phyloP scores from a whole-genome alignment of 1,140 invertebrate species.

The Psix sp. region DNA sequence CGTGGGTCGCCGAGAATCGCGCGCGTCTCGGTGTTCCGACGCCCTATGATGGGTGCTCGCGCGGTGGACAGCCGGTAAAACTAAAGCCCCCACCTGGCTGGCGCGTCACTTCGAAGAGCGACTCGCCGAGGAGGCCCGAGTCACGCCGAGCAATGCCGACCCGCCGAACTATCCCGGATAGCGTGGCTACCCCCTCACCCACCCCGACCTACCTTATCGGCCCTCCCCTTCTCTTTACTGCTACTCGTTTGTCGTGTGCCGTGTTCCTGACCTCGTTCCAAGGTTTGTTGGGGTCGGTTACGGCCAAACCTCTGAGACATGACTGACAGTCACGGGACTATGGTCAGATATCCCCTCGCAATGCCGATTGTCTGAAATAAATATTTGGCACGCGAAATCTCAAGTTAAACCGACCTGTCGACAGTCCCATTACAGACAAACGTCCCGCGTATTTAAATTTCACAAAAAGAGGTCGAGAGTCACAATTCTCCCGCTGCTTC shows the following conservation, averaged over 20 bases:
- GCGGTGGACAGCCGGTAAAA: slow-evolving; percentile 56
- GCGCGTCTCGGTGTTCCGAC: slow-evolving; percentile 68
- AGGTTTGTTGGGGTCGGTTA: slow-evolving; percentile 72
- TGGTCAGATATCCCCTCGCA: slow-evolving; percentile 2
- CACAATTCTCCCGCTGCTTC: no score
- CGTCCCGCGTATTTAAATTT: no score
- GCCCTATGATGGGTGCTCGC: slow-evolving; percentile 69
- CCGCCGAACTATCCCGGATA: slow-evolving; percentile 43
- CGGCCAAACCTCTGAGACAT: slow-evolving; percentile 62
- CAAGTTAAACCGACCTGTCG: background rate
- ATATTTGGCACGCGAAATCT: slow-evolving; percentile 1
- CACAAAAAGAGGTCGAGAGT: no score
- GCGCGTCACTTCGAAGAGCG: slow-evolving; percentile 28
- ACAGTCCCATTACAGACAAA: no score
- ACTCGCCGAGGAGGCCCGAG: slow-evolving; percentile 46
- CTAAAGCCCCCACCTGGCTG: slow-evolving; percentile 36
- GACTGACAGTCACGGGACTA: slow-evolving; percentile 46
- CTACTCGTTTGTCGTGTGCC: slow-evolving; percentile 52
- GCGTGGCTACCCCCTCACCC: slow-evolving; percentile 33
- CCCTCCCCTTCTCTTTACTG: slow-evolving; percentile 24
- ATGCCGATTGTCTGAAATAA: background rate
- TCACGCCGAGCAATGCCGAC: slow-evolving; percentile 60
- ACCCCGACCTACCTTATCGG: no score
- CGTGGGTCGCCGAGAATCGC: slow-evolving; percentile 57
- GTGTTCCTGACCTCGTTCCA: slow-evolving; percentile 74